phyloP scores from a whole-genome alignment of 2,797 vertebrate genomes.

The Melopsittacus undulatus region DNA sequence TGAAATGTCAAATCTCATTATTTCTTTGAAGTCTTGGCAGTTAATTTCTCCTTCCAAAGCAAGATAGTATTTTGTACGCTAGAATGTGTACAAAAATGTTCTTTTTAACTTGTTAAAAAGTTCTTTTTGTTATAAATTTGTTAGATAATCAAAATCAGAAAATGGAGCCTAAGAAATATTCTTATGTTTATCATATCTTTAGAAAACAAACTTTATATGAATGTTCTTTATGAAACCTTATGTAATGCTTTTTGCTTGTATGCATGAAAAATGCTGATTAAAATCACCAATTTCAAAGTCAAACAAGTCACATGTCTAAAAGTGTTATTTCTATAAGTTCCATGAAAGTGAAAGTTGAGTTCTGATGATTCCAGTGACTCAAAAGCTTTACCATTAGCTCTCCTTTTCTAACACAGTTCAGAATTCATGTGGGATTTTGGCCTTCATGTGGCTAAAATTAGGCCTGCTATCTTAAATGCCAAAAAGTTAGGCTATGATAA shows the following conservation, averaged over 20 bases:
- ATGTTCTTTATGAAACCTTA: neutral
- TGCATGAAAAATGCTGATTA: neutral
- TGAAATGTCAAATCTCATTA: slow-evolving; percentile 28
- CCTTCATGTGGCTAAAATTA: neutral
- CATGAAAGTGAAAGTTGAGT: neutral
- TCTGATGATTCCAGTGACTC: neutral
- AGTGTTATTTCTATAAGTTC: neutral
- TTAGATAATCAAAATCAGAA: neutral
- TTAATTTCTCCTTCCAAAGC: slow-evolving; percentile 11
- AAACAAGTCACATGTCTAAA: neutral
- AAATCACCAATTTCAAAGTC: neutral
- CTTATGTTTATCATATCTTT: neutral
- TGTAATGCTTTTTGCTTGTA: neutral
- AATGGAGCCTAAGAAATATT: neutral
- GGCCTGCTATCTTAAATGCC: neutral
- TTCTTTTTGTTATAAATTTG: neutral
- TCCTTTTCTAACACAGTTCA: neutral
- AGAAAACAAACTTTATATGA: neutral
- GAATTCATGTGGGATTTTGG: neutral
- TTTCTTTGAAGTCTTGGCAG: neutral
- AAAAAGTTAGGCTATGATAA: neutral
- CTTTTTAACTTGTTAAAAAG: neutral
- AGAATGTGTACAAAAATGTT: neutral
- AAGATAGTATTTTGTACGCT: neutral
- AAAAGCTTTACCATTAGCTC: neutral